These are phyloP conservation scores for Gopherus flavomarginatus DNA, from an alignment of 2,113 vertebrate species.

Conservation along the genomic window DNA sequence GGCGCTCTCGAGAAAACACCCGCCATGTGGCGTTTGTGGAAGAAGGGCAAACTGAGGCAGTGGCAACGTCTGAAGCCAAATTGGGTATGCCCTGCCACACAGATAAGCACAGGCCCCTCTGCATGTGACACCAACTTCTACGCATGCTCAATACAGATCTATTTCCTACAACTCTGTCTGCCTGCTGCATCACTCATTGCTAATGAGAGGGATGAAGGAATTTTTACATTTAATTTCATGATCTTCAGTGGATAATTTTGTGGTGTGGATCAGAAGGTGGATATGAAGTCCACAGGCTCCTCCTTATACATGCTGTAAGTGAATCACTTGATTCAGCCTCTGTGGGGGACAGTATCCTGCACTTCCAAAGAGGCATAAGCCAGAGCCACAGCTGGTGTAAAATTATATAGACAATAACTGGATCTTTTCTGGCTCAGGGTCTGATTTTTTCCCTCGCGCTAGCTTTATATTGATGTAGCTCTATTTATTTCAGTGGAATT, in stretches of 20 bases:
- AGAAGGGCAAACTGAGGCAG: background rate
- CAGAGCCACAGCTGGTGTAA: background rate
- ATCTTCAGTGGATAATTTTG: background rate
- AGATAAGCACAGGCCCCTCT: background rate
- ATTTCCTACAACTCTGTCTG: background rate
- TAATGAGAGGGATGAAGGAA: background rate
- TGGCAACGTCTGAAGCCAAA: background rate
- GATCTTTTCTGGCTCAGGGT: background rate
- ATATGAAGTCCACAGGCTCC: background rate
- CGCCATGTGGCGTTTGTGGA: background rate
- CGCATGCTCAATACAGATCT: background rate
- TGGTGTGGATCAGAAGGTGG: background rate
- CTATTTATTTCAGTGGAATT: background rate
- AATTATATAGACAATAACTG: background rate
- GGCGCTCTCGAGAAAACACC: background rate
- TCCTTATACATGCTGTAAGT: background rate
- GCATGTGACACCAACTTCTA: background rate
- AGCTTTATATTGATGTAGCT: background rate
- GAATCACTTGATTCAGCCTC: background rate
- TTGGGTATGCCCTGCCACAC: background rate
- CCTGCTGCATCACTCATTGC: background rate
- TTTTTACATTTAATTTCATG: background rate
- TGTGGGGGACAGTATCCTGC: background rate
- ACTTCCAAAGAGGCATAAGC: background rate
- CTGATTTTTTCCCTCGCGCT: background rate